A percentile compares a stretch with the other conserved stretches of the same genome.
phyloP scores from a whole-genome alignment of 2,797 vertebrate genomes.

The Onychomys arenicola region DNA sequence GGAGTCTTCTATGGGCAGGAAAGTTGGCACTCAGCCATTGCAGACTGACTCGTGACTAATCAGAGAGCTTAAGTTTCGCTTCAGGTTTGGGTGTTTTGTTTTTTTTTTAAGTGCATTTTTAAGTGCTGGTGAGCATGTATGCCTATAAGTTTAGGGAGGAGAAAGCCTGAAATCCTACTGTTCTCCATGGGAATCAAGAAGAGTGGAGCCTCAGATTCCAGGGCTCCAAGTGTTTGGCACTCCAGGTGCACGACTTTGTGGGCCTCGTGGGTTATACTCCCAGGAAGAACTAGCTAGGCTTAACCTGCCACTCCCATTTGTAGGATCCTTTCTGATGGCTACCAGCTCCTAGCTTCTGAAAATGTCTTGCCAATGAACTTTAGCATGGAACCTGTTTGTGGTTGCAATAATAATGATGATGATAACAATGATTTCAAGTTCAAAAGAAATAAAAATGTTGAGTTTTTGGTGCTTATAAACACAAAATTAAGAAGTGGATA shows the following conservation, averaged over 20 bases:
- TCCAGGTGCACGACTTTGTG: background rate
- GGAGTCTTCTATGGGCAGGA: background rate
- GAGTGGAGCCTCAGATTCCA: background rate
- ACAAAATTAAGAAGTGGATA: background rate
- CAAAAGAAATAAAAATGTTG: background rate
- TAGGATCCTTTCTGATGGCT: background rate
- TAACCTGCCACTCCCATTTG: background rate
- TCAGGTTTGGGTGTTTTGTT: background rate
- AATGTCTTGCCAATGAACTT: conserved; percentile 8
- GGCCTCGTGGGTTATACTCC: background rate
- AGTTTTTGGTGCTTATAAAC: background rate
- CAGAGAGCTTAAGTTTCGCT: background rate
- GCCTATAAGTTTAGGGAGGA: background rate
- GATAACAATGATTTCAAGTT: background rate
- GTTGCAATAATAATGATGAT: background rate
- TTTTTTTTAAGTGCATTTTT: background rate
- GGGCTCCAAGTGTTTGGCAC: background rate
- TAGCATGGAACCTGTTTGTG: background rate
- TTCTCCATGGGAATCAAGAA: background rate
- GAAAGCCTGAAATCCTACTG: background rate
- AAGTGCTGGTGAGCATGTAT: background rate
- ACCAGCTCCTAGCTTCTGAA: background rate
- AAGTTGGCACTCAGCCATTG: background rate
- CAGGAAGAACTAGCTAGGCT: background rate
- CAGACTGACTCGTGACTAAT: background rate